Base-by-base conservation (phyloP, 2,113 vertebrate species). In the Protobothrops flavoviridis region DNA sequence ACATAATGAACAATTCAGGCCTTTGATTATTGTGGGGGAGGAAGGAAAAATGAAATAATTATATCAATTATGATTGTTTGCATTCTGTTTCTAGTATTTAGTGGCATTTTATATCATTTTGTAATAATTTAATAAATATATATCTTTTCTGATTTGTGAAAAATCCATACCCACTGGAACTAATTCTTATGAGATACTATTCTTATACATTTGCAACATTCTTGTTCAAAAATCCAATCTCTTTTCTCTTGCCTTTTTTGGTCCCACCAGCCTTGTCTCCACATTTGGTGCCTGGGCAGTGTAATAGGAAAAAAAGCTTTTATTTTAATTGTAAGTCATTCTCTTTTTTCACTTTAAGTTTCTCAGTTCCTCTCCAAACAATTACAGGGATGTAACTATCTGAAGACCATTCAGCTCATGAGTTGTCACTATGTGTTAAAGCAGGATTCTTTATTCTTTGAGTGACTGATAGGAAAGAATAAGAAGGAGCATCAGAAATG, bases 341-440 rank as follows among this genome's bases (percentile, higher is more conserved):
- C 24, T 56, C 95, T 94, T 94, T 94, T 3, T n/a, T 39, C 91
- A 95, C 45, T 95, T 93, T 95, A 96, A 94, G 45, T 89, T 96
- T 95, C 92, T 95, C 93, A 93, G 93, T 93, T 95, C 95, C 87
- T 95, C 89, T 94, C 93, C 94, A 81, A 57, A 91, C 92, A 93
- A 96, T 97, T 96, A 97, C 95, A 91, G 95, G 96, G 94, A 96
- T 93, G 91, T 95, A 96, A 97, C 95, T 95, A 96, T 88, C 64
- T 43, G 91, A 96, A 97, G 94, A 95, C 69, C 94, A 95, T 59
- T 93, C 50, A 81, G 94, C 88, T 89, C 93, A 95, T 26, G 87
- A 87, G 33, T 94, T 95, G 96, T 96, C 96, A 96, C 94, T 92
- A 93, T 93, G 93, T 96, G 94, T 96, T 96, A 96, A 97, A 94